Evolutionary conservation across 2,797 vertebrate genomes (phyloP).

Genomic region (Tadarida brasiliensis): DNA sequence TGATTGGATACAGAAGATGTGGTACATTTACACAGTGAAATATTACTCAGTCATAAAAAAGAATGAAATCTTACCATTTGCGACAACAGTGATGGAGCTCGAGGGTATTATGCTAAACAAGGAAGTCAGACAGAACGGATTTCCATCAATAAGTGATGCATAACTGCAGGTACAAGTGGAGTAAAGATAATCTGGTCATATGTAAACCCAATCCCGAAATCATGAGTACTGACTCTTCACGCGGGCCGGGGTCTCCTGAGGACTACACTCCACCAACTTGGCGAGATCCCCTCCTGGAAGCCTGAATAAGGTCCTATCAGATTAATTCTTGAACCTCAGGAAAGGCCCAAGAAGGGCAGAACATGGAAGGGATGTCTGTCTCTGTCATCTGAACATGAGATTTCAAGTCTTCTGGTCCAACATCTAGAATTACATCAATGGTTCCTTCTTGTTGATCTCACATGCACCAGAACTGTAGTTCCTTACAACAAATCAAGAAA

Average conservation of each 20-base stretch:
- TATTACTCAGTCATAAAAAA: background rate
- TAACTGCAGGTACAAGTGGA: background rate
- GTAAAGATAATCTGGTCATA: background rate
- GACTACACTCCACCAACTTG: background rate
- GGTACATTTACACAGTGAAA: background rate
- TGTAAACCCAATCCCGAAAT: background rate
- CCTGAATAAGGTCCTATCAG: background rate
- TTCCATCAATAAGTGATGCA: background rate
- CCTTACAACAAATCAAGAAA: background rate
- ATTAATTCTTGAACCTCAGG: slow-evolving; percentile 28
- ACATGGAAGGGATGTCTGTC: background rate
- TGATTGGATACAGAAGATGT: background rate
- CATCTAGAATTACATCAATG: background rate
- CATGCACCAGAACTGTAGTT: background rate
- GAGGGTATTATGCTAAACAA: background rate
- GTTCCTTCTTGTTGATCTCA: background rate
- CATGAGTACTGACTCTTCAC: background rate
- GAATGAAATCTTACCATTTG: background rate
- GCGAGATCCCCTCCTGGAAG: background rate
- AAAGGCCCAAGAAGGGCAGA: background rate
- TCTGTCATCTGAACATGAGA: background rate
- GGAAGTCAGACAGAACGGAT: background rate
- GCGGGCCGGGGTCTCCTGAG: background rate
- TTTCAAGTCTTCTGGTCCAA: background rate
- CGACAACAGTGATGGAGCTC: background rate